Base-by-base conservation (phyloP, 2,797 vertebrate genomes). In the Danio albolineatus region DNA sequence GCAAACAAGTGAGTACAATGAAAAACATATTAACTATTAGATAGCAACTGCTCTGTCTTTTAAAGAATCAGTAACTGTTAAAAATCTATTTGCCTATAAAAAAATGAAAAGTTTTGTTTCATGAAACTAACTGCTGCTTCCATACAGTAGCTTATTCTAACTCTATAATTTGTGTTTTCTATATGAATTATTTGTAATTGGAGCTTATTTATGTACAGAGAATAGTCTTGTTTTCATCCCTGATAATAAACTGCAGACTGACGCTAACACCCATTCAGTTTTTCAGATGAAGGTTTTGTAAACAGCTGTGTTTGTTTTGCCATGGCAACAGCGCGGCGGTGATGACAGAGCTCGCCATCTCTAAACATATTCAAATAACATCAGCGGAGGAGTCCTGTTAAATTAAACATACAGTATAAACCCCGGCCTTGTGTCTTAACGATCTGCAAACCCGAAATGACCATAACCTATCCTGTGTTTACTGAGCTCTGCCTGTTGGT, bases 241-340 rank as follows among this genome's bases (percentile, higher is more conserved):
- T 39, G 61, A 21, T 49, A 49, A 57, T 39, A 76, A 64, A 62
- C 28, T 36, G 28, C 53, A 54, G 6, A 64, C 16, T 51, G 57
- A 78, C 57, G 81, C 16, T 8, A 78, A 71, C 43, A 19, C 39
- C 71, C 62, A 59, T 65, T 80, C 51, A 64, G 36, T 70, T 66
- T 61, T 70, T 61, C 56, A 70, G 62, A 77, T 82, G 46, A 84
- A 65, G 53, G 46, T 16, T 53, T 78, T 71, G 19, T 72, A 49
- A 39, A 39, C 43, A 53, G 36, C 67, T 48, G 64, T 43, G 62
- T 83, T 65, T 67, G 72, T 54, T 44, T 82, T 56, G 38, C 79
- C 82, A 85, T 83, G 60, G 82, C 56, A 76, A 85, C 82, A 49
- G 49, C 78, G 72, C 17, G 7, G 14, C 39, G 43, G 48, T 53